These are phyloP conservation scores for Cerastis leucographa DNA, from an alignment of 2,888 invertebrate genomes.

Conservation along the genomic window DNA sequence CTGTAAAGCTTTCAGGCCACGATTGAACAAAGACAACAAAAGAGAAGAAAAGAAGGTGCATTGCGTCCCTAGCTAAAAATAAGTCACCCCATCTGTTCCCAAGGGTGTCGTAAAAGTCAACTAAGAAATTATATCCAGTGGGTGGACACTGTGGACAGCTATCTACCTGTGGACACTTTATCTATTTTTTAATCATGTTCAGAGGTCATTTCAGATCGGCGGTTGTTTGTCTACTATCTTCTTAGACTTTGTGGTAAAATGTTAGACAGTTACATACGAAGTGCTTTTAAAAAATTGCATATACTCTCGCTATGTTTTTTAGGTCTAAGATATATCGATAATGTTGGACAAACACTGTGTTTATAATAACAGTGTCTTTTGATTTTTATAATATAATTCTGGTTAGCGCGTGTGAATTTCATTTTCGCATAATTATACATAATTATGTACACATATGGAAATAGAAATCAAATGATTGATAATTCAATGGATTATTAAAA, in stretches of 20 bases:
- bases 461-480: not conserved
- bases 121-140: constrained; percentile 58
- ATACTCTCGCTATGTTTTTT: not conserved
- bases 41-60: constrained; percentile 48
- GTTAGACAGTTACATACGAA: not conserved
- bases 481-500: not conserved
- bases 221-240: constrained; percentile 3
- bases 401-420: no score
- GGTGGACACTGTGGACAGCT: constrained; percentile 19
- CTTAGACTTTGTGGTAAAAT: not conserved
- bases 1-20: constrained; percentile 24
- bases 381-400: not conserved
- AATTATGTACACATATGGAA: no score
- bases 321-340: not conserved
- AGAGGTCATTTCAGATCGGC: not conserved
- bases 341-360: not conserved
- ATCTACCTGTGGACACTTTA: constrained; percentile 42
- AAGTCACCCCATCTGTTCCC: constrained; percentile 54
- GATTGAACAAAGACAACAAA: constrained; percentile 30
- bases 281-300: not conserved
- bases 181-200: constrained; percentile 13
- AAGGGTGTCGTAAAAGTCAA: constrained; percentile 58
- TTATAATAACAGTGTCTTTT: not conserved
- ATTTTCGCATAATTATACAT: no score
- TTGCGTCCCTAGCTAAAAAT: constrained; percentile 41